Conservation (phyloP, 2,888 invertebrate species). For the Dryomyza anilis region DNA sequence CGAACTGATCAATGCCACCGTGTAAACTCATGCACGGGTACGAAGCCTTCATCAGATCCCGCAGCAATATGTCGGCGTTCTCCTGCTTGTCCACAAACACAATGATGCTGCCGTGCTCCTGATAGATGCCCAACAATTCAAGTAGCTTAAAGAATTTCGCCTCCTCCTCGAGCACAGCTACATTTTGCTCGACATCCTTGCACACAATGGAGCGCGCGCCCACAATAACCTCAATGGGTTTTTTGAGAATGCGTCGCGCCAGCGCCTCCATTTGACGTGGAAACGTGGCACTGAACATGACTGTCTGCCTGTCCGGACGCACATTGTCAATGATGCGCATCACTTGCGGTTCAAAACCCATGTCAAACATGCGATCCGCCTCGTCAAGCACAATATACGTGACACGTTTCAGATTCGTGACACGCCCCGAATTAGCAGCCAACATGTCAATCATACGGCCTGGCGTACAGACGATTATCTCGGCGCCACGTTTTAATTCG, state of each 20-base stretch:
- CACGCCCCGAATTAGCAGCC: constrained; percentile 96
- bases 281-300: constrained; percentile 99
- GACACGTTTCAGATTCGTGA: constrained; percentile 94
- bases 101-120: constrained; percentile 88
- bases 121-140: constrained; percentile 94
- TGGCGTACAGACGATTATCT: constrained; percentile 98
- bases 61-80: constrained; percentile 89
- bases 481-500: constrained; percentile 93
- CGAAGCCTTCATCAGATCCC: constrained; percentile 94
- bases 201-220: constrained; percentile 97
- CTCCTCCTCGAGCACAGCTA: constrained; percentile 92
- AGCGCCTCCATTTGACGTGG: constrained; percentile 99
- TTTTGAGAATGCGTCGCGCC: constrained; percentile 88
- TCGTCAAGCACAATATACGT: constrained; percentile 98
- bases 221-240: constrained; percentile 96
- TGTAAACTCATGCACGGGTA: constrained; percentile 97
- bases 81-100: constrained; percentile 99
- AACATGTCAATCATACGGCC: constrained; percentile 99
- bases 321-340: constrained; percentile 98
- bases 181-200: constrained; percentile 96
- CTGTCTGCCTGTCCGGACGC: constrained; percentile 95
- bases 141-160: constrained; percentile 96
- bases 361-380: constrained; percentile 99
- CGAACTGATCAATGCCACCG: constrained; percentile 99
- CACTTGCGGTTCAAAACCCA: constrained; percentile 86